phyloP scores from a whole-genome alignment of 2,888 invertebrate species.

The Amaurobius ferox region DNA sequence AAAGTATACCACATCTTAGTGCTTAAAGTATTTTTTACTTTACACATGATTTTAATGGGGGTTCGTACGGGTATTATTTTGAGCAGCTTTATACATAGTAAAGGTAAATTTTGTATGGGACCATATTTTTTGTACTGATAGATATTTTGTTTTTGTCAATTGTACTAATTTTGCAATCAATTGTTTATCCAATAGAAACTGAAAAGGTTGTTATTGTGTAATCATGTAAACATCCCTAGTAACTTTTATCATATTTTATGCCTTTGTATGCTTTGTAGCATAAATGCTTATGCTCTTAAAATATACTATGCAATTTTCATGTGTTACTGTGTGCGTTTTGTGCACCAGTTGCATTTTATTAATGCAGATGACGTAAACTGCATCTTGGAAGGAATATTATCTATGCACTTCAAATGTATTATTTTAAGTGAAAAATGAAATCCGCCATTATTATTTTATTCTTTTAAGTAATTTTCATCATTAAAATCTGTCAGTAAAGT shows the following conservation, averaged over 20 bases:
- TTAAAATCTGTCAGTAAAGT: neutral
- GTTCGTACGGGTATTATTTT: constrained; percentile 63
- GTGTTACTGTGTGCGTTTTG: neutral
- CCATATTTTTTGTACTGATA: constrained; percentile 25
- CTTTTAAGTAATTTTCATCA: neutral
- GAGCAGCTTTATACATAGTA: constrained; percentile 50
- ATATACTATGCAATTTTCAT: constrained; percentile 59
- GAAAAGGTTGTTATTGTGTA: constrained; percentile 16
- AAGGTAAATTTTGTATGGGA: constrained; percentile 29
- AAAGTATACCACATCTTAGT: constrained; percentile 12
- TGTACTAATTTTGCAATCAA: neutral
- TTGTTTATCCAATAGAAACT: neutral
- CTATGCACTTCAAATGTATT: constrained; percentile 19
- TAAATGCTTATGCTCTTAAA: constrained; percentile 44
- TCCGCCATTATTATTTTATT: neutral
- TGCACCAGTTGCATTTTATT: constrained; percentile 9
- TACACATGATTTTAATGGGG: constrained; percentile 33
- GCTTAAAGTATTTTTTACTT: constrained; percentile 38
- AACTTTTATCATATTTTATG: constrained; percentile 17
- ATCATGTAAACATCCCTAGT: constrained; percentile 15
- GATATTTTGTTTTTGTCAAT: constrained; percentile 7
- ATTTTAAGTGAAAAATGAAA: neutral
- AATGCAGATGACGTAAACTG: neutral
- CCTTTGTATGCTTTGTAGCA: constrained; percentile 22
- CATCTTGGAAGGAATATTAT: neutral